Evolutionary conservation across 1,140 invertebrate genomes (phyloP).

Genomic region (Drosophila persimilis): DNA sequence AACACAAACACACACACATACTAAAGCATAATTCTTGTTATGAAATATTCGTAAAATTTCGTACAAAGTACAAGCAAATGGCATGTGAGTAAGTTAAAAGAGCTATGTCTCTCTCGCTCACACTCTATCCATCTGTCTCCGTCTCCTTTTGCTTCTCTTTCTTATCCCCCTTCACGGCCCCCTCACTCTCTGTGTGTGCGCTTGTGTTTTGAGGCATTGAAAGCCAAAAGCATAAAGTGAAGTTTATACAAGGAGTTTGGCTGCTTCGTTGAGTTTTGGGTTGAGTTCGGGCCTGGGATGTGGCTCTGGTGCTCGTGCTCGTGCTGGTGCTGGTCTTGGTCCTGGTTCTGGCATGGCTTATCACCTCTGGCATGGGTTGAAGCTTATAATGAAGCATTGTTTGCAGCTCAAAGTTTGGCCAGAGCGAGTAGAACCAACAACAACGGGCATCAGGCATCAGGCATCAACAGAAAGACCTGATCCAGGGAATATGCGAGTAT

Average conservation of each 20-base stretch:
- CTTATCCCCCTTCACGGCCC: too few species aligned
- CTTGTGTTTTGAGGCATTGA: conserved; percentile 34
- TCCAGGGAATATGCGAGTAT: conserved; percentile 12
- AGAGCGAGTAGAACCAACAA: conserved; percentile 28
- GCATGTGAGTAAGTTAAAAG: conserved; percentile 52
- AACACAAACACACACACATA: conserved; percentile 15
- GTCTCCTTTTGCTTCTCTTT: too few species aligned
- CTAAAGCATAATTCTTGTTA: conserved; percentile 67
- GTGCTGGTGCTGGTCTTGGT: not conserved
- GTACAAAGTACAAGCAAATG: conserved; percentile 74
- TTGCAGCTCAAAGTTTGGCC: conserved; percentile 75
- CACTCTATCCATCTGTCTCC: too few species aligned
- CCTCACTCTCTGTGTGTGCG: not conserved
- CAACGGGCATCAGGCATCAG: conserved; percentile 38
- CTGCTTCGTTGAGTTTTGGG: conserved; percentile 2
- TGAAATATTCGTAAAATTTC: conserved; percentile 78
- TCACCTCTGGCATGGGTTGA: conserved; percentile 67
- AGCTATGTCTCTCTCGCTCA: not conserved
- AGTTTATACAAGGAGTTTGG: conserved; percentile 71
- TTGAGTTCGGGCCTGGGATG: conserved; percentile 7
- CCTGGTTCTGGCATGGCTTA: conserved; percentile 68
- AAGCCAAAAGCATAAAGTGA: conserved; percentile 70
- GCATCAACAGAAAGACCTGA: conserved; percentile 35
- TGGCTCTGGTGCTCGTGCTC: conserved; percentile 1
- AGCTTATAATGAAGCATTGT: conserved; percentile 79